Evolutionary conservation across 2,113 vertebrate genomes (phyloP).

Genomic region (Neoarius graeffei): DNA sequence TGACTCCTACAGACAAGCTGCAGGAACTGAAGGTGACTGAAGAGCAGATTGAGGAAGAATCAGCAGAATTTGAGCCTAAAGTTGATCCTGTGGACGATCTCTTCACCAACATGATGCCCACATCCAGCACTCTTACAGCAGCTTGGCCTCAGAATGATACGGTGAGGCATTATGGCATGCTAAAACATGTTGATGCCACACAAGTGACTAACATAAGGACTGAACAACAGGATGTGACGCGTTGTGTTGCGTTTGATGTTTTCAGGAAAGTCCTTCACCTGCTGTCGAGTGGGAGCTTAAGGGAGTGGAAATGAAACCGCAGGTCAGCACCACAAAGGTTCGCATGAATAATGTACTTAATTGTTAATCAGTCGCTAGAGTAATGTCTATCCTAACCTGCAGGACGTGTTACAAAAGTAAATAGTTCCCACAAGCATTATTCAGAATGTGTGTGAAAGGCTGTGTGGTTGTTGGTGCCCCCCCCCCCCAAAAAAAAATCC

Average conservation of each 20-base stretch:
- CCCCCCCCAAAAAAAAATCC: too few relatives aligned
- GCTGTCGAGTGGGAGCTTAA: slow-evolving; percentile 51
- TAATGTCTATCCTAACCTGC: background rate
- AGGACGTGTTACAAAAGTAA: background rate
- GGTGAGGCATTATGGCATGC: slow-evolving; percentile 40
- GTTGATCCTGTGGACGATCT: slow-evolving; percentile 65
- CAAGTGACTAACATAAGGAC: background rate
- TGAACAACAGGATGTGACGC: background rate
- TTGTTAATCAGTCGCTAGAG: background rate
- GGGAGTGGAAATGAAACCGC: slow-evolving; percentile 53
- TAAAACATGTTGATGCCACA: too few relatives aligned
- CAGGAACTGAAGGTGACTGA: slow-evolving; percentile 48
- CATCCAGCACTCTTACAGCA: background rate
- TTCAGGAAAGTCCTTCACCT: slow-evolving; percentile 62
- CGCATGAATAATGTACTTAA: background rate
- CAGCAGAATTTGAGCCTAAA: slow-evolving; percentile 53
- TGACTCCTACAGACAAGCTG: slow-evolving; percentile 36
- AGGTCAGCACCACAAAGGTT: slow-evolving; percentile 61
- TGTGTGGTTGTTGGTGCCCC: too few relatives aligned
- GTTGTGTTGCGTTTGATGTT: slow-evolving; percentile 19
- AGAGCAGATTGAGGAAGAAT: slow-evolving; percentile 49
- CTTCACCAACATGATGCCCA: slow-evolving; percentile 56
- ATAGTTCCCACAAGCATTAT: background rate
- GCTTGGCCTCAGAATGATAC: slow-evolving; percentile 58
- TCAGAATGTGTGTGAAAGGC: background rate